These are phyloP conservation scores for Coranthus polyacanthus DNA, from an alignment of 2,797 vertebrate species.

Conservation along the genomic window DNA sequence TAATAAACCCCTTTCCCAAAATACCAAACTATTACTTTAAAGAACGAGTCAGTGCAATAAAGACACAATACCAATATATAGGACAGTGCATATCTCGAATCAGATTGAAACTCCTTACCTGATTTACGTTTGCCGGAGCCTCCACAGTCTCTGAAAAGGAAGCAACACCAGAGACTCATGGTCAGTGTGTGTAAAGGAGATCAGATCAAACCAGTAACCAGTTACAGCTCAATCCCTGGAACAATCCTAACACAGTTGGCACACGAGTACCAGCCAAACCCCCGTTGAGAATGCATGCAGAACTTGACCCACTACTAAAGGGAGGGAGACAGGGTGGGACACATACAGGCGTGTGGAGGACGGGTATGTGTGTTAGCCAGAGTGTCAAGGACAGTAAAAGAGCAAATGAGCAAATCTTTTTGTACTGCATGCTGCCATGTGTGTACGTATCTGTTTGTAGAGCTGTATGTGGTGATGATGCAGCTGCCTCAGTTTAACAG, in stretches of 20 bases:
- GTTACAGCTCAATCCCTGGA: constrained; percentile 37
- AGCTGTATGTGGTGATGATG: too few relatives aligned
- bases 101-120: constrained; percentile 83
- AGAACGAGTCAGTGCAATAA: not conserved
- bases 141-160: constrained; percentile 93
- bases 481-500: constrained; percentile 65
- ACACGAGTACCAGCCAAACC: constrained; percentile 76
- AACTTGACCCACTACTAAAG: constrained; percentile 71
- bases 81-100: not conserved
- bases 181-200: constrained; percentile 73
- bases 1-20: not conserved
- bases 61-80: not conserved
- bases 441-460: constrained; percentile 18
- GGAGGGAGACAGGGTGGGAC: constrained; percentile 56
- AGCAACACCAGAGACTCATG: constrained; percentile 94
- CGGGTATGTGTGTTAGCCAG: constrained; percentile 17
- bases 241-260: constrained; percentile 61
- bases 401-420: constrained; percentile 41
- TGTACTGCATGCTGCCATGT: constrained; percentile 5
- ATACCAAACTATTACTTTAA: not conserved
- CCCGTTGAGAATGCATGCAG: constrained; percentile 74
- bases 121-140: constrained; percentile 90
- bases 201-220: constrained; percentile 39
- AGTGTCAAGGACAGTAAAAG: constrained; percentile 55
- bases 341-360: constrained; percentile 27